Base-by-base conservation (phyloP, 2,888 invertebrate genomes). In the Hipparchia semele region DNA sequence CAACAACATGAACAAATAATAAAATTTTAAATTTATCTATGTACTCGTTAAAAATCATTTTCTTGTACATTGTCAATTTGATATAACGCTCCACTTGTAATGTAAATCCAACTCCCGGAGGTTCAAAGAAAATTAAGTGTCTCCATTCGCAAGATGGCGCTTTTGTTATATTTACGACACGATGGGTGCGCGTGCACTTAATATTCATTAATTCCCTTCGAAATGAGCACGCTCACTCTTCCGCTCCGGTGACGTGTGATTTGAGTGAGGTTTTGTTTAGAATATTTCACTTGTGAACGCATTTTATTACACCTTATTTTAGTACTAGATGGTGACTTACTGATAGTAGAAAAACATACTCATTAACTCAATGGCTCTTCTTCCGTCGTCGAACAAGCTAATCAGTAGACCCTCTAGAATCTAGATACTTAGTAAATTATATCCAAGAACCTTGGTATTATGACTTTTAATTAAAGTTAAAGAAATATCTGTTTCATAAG, bases 201-300 rank as follows among this genome's bases (percentile, higher is more conserved):
- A 89, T 91, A 90, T 91, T 91, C 91, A 93, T 92, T 90, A 90
- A 87, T 89, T 86, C 82, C 80, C 79, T 79, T 81, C 83, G 81
- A 81, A 83, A 83, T 82, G 83, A 80, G 82, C 80, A 79, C 80
- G 81, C 64, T 81, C 86, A 82, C 76, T 86, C 83, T 90, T 91
- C 88, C 87, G 84, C 83, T 82, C 81, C 84, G 86, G 49, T 87
- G 80, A 74, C 76, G 78, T 76, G 80, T 78, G 79, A 81, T 83
- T 82, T 83, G 82, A 82, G 81, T 83, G 83, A 79, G 80, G 80
- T 85, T 84, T 84, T 84, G 83, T 84, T 82, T 81, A 74, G 70
- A 77, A 64, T 73, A 72, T 74, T 74, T 73, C 76, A 76, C 73
- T 73, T 75, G 73, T 70, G 46, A 62, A 68, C 54, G 46, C 58